Evolutionary conservation across 2,888 invertebrate genomes (phyloP).

Genomic region (Sarcophaga rosellei): DNA sequence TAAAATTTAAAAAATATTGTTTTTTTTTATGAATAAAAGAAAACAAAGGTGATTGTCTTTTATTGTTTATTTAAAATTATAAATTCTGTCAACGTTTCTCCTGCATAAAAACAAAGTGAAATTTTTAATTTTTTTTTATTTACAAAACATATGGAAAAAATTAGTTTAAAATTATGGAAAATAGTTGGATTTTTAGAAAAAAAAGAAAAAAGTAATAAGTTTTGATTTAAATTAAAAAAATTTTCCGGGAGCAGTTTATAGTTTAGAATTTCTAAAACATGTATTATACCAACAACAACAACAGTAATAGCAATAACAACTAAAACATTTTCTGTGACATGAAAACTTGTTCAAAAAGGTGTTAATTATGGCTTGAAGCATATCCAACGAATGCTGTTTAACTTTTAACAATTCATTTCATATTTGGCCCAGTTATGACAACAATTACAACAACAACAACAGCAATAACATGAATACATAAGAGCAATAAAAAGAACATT

Average conservation of each 20-base stretch:
- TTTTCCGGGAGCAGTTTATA: no score
- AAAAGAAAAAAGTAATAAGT: no score
- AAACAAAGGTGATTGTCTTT: conserved; percentile 45
- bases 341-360: conserved; percentile 37
- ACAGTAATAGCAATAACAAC: background rate
- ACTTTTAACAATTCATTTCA: background rate
- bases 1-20: background rate
- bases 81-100: conserved; percentile 53
- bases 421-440: conserved; percentile 41
- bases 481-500: background rate
- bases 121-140: conserved; percentile 13
- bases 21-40: background rate
- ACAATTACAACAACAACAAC: background rate
- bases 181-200: no score
- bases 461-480: background rate
- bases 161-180: background rate
- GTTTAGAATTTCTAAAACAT: no score
- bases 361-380: conserved; percentile 44
- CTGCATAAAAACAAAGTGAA: conserved; percentile 45
- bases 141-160: background rate
- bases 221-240: no score
- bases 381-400: background rate
- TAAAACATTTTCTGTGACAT: background rate
- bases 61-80: conserved; percentile 39
- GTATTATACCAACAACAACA: background rate